Percentiles rank a stretch among this genome's conserved stretches.
phyloP scores from a whole-genome alignment of 2,888 invertebrate genomes.

The Toxonevra muliebris region DNA sequence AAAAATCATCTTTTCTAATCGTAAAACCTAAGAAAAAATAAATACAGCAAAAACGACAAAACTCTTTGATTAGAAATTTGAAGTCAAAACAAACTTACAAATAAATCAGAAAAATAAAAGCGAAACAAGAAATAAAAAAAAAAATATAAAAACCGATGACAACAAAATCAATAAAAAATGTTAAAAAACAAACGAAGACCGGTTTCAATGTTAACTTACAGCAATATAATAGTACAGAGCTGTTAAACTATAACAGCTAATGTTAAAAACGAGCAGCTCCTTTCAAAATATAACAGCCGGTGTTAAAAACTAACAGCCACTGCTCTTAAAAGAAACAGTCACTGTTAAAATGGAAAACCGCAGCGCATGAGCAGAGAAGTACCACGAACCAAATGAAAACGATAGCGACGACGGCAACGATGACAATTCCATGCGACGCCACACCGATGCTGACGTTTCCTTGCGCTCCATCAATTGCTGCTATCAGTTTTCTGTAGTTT shows the following conservation, averaged over 20 bases:
- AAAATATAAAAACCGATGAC: background rate
- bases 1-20: background rate
- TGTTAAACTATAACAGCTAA: slow-evolving; percentile 9
- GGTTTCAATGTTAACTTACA: too few relatives aligned
- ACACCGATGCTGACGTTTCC: slow-evolving; percentile 10
- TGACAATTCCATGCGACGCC: slow-evolving; percentile 18
- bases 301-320: background rate
- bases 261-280: too few relatives aligned
- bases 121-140: background rate
- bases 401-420: slow-evolving; percentile 14
- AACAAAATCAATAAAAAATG: background rate
- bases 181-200: background rate
- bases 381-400: background rate
- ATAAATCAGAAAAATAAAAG: background rate
- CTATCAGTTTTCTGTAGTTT: slow-evolving; percentile 7
- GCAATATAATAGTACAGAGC: background rate
- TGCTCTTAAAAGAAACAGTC: slow-evolving; percentile 4
- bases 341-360: background rate
- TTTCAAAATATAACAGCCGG: background rate
- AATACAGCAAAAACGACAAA: background rate
- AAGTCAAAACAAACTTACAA: background rate
- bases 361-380: background rate
- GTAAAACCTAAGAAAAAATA: background rate
- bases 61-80: background rate
- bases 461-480: background rate